Evolutionary conservation across 1,140 invertebrate genomes (phyloP).

Genomic region (Aphelenchoides avenae): DNA sequence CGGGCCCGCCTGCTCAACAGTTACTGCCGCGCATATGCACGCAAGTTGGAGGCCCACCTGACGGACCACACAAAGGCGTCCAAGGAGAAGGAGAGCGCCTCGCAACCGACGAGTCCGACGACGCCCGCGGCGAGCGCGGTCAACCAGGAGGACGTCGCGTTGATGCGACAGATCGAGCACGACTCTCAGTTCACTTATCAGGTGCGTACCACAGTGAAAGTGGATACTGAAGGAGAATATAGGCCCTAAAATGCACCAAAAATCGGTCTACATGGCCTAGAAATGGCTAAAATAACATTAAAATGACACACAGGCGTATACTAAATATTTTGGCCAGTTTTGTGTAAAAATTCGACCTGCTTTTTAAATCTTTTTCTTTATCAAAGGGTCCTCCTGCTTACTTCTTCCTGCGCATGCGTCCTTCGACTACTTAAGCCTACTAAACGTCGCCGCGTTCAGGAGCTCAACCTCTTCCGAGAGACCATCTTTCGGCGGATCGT

Average conservation of each 20-base stretch:
- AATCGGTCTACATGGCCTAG: too few species aligned
- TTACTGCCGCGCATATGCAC: constrained; percentile 46
- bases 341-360: too few species aligned
- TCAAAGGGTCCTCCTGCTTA: too few species aligned
- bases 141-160: constrained; percentile 37
- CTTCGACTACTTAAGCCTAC: too few species aligned
- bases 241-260: constrained; percentile 43
- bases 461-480: constrained; percentile 48
- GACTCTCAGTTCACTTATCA: constrained; percentile 48
- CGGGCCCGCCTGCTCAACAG: constrained; percentile 71
- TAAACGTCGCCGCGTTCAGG: too few species aligned
- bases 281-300: too few species aligned
- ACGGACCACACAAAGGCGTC: constrained; percentile 18
- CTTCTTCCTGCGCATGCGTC: too few species aligned
- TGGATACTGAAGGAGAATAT: constrained; percentile 14
- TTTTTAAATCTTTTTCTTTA: too few species aligned
- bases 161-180: constrained; percentile 55
- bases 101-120: neutral
- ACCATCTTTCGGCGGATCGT: constrained; percentile 42
- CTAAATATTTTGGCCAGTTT: too few species aligned
- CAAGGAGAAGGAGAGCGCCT: too few species aligned
- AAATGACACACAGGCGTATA: too few species aligned
- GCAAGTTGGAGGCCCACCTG: constrained; percentile 21
- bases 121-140: constrained; percentile 4
- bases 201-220: constrained; percentile 12